Conservation (phyloP, 2,797 vertebrate species). For the Danio albolineatus region DNA sequence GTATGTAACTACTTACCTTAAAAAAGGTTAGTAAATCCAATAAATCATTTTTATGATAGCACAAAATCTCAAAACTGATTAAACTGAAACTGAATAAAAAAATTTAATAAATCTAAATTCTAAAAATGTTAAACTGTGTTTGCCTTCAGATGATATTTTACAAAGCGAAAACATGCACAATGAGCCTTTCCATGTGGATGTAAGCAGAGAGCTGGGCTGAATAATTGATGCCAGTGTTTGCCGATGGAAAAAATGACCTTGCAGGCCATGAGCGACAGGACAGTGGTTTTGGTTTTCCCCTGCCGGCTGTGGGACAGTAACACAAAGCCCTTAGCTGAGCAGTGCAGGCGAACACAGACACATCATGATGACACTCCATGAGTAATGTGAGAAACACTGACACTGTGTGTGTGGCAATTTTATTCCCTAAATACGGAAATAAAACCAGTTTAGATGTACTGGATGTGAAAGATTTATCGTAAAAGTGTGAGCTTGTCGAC, state of each 20-base stretch:
- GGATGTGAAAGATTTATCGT: background rate
- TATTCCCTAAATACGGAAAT: background rate
- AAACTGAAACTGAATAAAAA: too few species aligned
- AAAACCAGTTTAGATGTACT: conserved; percentile 10
- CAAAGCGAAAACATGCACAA: conserved; percentile 42
- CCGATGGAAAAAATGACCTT: conserved; percentile 64
- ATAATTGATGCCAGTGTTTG: conserved; percentile 71
- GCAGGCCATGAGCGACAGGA: conserved; percentile 48
- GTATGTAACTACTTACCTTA: too few species aligned
- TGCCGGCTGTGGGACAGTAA: conserved; percentile 35
- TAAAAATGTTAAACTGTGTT: background rate
- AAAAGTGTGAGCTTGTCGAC: background rate
- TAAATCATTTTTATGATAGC: too few species aligned
- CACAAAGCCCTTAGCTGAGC: conserved; percentile 10
- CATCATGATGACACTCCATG: conserved; percentile 17
- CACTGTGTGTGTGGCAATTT: background rate
- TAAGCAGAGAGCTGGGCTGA: conserved; percentile 69
- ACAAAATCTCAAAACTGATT: too few species aligned
- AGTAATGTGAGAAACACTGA: conserved; percentile 19
- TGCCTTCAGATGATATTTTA: conserved; percentile 47
- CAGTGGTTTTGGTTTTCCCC: conserved; percentile 51
- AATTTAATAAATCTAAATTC: too few species aligned
- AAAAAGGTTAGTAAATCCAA: too few species aligned
- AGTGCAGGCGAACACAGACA: background rate
- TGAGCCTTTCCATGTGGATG: conserved; percentile 64